Conservation (phyloP, 2,888 invertebrate species). For the Pterostichus madidus region DNA sequence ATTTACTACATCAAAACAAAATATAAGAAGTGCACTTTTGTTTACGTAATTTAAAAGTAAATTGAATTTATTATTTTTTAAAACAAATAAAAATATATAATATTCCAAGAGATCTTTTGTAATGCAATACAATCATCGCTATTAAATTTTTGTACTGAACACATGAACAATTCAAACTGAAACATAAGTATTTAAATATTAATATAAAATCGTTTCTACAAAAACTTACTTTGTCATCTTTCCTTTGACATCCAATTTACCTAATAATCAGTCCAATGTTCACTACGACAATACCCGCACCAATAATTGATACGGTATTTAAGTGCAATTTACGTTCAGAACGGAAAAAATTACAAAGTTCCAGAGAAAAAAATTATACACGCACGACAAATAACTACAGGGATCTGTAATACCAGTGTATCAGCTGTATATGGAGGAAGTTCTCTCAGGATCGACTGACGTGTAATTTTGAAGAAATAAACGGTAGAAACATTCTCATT, state of each 20-base stretch:
- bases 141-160: too few relatives aligned
- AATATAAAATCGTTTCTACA: neutral
- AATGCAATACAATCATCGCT: too few relatives aligned
- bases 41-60: too few relatives aligned
- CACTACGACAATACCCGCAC: conserved; percentile 30
- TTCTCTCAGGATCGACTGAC: conserved; percentile 47
- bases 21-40: too few relatives aligned
- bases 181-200: conserved; percentile 10
- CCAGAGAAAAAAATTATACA: conserved; percentile 39
- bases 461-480: conserved; percentile 19
- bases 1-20: too few relatives aligned
- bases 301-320: conserved; percentile 49
- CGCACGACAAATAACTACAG: conserved; percentile 44
- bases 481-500: neutral
- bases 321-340: conserved; percentile 48
- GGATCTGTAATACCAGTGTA: conserved; percentile 10
- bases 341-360: conserved; percentile 48
- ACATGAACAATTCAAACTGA: too few relatives aligned
- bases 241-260: conserved; percentile 30
- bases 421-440: conserved; percentile 22
- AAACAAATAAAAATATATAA: too few relatives aligned
- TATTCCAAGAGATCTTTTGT: neutral
- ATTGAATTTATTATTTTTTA: too few relatives aligned
- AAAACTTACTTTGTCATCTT: neutral
- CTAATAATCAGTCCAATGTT: conserved; percentile 31